Evolutionary conservation across 2,888 invertebrate genomes (phyloP).

Genomic region (Rhagonycha fulva): DNA sequence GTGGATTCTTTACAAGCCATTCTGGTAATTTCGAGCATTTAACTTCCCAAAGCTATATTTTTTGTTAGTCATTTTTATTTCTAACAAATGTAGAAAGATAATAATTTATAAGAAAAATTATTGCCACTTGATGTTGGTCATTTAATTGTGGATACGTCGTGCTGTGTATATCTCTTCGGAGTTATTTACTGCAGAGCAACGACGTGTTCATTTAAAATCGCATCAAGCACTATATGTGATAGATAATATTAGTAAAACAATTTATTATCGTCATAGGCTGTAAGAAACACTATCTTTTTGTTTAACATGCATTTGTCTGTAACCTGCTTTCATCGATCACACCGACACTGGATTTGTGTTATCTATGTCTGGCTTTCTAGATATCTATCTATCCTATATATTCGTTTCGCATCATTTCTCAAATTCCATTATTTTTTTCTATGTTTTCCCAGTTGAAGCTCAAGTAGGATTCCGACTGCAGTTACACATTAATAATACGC

Average conservation of each 20-base stretch:
- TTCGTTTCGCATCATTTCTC: slow-evolving; percentile 50
- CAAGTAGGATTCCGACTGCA: slow-evolving; percentile 33
- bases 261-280: slow-evolving; percentile 48
- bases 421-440: slow-evolving; percentile 31
- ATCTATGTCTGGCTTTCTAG: slow-evolving; percentile 51
- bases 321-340: slow-evolving; percentile 51
- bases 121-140: not conserved
- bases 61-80: slow-evolving; percentile 11
- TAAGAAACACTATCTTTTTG: slow-evolving; percentile 51
- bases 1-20: slow-evolving; percentile 24
- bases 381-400: slow-evolving; percentile 52
- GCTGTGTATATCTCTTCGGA: not conserved
- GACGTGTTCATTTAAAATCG: slow-evolving; percentile 2
- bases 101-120: slow-evolving; percentile 4
- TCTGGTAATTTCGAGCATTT: slow-evolving; percentile 26
- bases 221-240: slow-evolving; percentile 6
- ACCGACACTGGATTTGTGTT: slow-evolving; percentile 54
- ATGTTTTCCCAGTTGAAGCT: slow-evolving; percentile 21
- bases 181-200: not conserved
- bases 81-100: slow-evolving; percentile 14
- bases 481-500: slow-evolving; percentile 34
- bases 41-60: slow-evolving; percentile 19
- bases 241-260: slow-evolving; percentile 31
- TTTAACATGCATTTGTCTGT: slow-evolving; percentile 51
- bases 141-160: not conserved